Base-by-base conservation (phyloP, 2,113 vertebrate species). In the Odocoileus hemionus region DNA sequence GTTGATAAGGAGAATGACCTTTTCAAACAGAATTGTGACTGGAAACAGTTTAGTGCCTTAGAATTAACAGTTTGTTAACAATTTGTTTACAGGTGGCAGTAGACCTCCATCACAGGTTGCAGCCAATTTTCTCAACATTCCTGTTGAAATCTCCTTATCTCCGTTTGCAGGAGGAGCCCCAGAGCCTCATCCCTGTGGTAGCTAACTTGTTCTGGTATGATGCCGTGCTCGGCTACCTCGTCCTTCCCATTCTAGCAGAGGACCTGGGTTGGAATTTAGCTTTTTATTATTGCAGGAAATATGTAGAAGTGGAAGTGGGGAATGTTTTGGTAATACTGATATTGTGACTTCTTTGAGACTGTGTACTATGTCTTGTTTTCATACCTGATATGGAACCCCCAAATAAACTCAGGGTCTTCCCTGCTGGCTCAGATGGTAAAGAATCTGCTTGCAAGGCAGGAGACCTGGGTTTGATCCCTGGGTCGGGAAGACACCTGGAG, bases 21-120 rank as follows among this genome's bases (percentile, higher is more conserved):
- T 70, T 57, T 45, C n/a, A 86, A 93, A 50, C 19, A 17, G 10
- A 92, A 58, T 78, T 50, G 11, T 94, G 43, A 78, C 64, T 94
- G 74, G 36, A 86, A 93, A 76, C 4, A 15, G 43, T 90, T 23
- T 80, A 21, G 57, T 58, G 21, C 57, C 45, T 94, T 88, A 79
- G 70, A 43, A 33, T 92, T 82, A 95, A 96, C 55, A 70, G 28
- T 84, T 54, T 85, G 30, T 50, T 50, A 50, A 13, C 47, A 50
- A 12, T 93, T 96, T 95, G 36, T 96, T 97, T 89, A 21, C 89
- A 98, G 97, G 60, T 97, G 82, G 23, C 80, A 6, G 45, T 86
- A 67, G 23, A 39, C 23, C n/a, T 45, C 6, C 30, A 47, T 92
- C 17, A 26, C 17, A 78, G 39, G 14, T 70, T 57, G 36, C 84